Conservation (phyloP, 2,888 invertebrate genomes). For the Argynnis bischoffii region DNA sequence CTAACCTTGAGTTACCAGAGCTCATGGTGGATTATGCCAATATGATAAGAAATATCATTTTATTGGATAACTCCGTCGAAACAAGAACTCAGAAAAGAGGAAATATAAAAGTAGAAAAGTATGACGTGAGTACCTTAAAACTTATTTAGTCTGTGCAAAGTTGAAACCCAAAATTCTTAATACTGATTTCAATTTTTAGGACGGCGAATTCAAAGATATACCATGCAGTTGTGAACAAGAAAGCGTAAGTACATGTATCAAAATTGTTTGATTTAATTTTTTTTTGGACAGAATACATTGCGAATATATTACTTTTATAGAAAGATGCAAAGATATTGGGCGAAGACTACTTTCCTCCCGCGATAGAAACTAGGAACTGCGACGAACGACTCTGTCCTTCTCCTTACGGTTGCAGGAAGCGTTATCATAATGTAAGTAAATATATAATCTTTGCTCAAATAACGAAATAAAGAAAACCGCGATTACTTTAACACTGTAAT, state of each 20-base stretch:
- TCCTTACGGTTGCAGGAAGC: constrained; percentile 59
- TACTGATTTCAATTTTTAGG: constrained; percentile 49
- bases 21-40: constrained; percentile 71
- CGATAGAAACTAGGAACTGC: constrained; percentile 57
- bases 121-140: constrained; percentile 53
- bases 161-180: background rate
- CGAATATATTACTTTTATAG: constrained; percentile 47
- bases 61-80: constrained; percentile 71
- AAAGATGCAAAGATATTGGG: constrained; percentile 49
- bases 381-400: constrained; percentile 51
- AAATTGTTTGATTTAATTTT: constrained; percentile 13
- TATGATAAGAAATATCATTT: constrained; percentile 68
- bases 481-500: too few relatives aligned
- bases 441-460: too few relatives aligned
- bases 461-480: too few relatives aligned
- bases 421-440: constrained; percentile 58
- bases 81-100: constrained; percentile 70
- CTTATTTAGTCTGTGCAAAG: constrained; percentile 15
- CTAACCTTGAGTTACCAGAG: constrained; percentile 60
- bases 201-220: constrained; percentile 50
- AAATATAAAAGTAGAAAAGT: constrained; percentile 62
- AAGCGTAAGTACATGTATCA: constrained; percentile 36
- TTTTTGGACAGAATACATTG: constrained; percentile 3
- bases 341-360: constrained; percentile 55
- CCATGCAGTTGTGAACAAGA: constrained; percentile 52